These are phyloP conservation scores for Pammene aurita DNA, from an alignment of 2,888 invertebrate species.

Conservation along the genomic window DNA sequence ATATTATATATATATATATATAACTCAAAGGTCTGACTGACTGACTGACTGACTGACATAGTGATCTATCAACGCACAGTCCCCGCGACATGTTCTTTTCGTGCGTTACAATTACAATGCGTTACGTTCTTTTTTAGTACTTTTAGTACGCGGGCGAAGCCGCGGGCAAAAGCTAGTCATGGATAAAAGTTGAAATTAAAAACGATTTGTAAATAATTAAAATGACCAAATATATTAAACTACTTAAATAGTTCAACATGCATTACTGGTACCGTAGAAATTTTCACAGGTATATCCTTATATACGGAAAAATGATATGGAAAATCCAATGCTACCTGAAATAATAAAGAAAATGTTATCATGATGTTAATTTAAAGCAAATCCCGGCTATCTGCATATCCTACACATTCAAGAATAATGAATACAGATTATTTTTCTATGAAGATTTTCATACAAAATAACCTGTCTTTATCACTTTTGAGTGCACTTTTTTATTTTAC, in stretches of 20 bases:
- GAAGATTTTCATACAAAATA: neutral
- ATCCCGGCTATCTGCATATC: too few species aligned
- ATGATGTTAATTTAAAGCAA: neutral
- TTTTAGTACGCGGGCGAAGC: too few species aligned
- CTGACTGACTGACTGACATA: too few species aligned
- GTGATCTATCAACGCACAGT: too few species aligned
- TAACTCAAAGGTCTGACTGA: too few species aligned
- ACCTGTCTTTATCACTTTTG: too few species aligned
- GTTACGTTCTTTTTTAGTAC: too few species aligned
- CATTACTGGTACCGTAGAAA: constrained; percentile 63
- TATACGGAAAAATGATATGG: constrained; percentile 57
- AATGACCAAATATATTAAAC: neutral
- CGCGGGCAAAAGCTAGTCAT: too few species aligned
- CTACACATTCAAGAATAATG: too few species aligned
- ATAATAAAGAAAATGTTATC: constrained; percentile 30
- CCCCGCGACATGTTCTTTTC: too few species aligned
- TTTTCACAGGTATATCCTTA: constrained; percentile 60
- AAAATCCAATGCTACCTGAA: constrained; percentile 61
- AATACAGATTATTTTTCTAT: neutral
- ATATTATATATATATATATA: too few species aligned
- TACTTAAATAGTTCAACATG: constrained; percentile 50
- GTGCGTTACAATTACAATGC: too few species aligned
- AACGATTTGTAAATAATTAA: neutral
- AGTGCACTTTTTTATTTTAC: constrained; percentile 47
- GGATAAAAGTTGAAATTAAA: constrained; percentile 6